Conservation (phyloP, 2,888 invertebrate species). For the Rhamphomyia laevipes region DNA sequence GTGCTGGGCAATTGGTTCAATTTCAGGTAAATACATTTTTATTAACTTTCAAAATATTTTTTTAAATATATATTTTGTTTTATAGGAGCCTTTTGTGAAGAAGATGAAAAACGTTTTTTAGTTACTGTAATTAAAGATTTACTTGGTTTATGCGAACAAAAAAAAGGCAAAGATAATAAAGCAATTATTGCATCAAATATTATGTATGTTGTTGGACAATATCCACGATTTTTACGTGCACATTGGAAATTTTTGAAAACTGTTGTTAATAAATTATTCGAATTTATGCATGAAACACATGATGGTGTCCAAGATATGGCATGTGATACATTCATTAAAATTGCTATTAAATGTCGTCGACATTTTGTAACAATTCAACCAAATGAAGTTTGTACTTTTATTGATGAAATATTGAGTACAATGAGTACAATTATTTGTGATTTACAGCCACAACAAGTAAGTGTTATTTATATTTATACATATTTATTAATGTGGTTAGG, state of each 20-base stretch:
- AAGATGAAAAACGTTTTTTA: slow-evolving; percentile 97
- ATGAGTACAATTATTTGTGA: slow-evolving; percentile 98
- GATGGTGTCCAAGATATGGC: slow-evolving; percentile 99
- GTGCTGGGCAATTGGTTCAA: slow-evolving; percentile 99
- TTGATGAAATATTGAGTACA: slow-evolving; percentile 93
- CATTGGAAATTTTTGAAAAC: slow-evolving; percentile 99
- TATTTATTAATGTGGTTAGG: too few species aligned
- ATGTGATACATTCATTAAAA: slow-evolving; percentile 99
- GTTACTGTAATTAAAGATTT: slow-evolving; percentile 98
- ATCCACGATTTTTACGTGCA: slow-evolving; percentile 94
- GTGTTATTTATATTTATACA: not conserved
- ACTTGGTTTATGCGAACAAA: slow-evolving; percentile 94
- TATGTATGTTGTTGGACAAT: slow-evolving; percentile 99
- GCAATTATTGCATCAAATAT: slow-evolving; percentile 99
- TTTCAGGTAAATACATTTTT: slow-evolving; percentile 55
- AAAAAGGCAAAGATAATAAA: slow-evolving; percentile 96
- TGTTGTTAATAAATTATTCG: slow-evolving; percentile 98
- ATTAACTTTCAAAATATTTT: not conserved
- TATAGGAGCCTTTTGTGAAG: slow-evolving; percentile 83
- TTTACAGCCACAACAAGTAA: slow-evolving; percentile 91
- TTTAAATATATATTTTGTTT: not conserved
- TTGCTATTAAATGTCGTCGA: slow-evolving; percentile 92
- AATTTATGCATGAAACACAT: slow-evolving; percentile 99
- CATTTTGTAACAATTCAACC: slow-evolving; percentile 96
- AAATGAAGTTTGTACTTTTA: slow-evolving; percentile 94